phyloP scores from a whole-genome alignment of 2,888 invertebrate species.

The Nomada fucata region DNA sequence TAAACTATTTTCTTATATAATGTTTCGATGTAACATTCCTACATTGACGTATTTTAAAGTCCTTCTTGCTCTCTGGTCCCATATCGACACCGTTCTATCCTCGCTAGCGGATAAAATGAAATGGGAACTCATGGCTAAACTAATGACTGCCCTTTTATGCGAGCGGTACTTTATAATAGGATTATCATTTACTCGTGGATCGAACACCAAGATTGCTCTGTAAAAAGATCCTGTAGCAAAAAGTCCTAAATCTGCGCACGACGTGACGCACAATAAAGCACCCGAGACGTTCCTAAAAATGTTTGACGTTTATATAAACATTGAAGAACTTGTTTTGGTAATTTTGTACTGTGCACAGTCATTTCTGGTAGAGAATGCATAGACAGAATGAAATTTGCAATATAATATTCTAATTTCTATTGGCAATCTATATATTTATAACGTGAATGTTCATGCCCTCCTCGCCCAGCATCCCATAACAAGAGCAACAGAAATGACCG shows the following conservation, averaged over 20 bases:
- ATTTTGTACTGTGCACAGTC: constrained; percentile 13
- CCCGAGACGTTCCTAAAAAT: constrained; percentile 84
- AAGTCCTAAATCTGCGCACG: constrained; percentile 83
- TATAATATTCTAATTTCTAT: constrained; percentile 13
- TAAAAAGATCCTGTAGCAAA: constrained; percentile 86
- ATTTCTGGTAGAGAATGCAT: constrained; percentile 52
- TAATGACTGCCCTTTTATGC: constrained; percentile 86
- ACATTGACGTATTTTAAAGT: constrained; percentile 80
- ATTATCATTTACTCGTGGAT: constrained; percentile 84
- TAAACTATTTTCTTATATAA: not conserved
- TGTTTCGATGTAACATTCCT: constrained; percentile 27
- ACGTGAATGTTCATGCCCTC: constrained; percentile 43
- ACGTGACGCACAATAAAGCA: constrained; percentile 85
- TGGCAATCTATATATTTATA: constrained; percentile 20
- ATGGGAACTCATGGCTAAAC: constrained; percentile 81
- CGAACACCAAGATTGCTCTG: constrained; percentile 86
- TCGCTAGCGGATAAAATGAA: constrained; percentile 87
- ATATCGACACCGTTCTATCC: constrained; percentile 86
- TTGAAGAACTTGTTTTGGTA: not conserved
- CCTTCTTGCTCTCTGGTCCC: constrained; percentile 86
- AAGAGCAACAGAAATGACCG: constrained; percentile 46
- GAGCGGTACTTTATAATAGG: constrained; percentile 84
- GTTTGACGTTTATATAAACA: constrained; percentile 5
- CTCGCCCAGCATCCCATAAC: constrained; percentile 54
- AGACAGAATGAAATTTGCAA: constrained; percentile 22